Evolutionary conservation across 2,888 invertebrate species (phyloP).

Genomic region (Morpho achilles): DNA sequence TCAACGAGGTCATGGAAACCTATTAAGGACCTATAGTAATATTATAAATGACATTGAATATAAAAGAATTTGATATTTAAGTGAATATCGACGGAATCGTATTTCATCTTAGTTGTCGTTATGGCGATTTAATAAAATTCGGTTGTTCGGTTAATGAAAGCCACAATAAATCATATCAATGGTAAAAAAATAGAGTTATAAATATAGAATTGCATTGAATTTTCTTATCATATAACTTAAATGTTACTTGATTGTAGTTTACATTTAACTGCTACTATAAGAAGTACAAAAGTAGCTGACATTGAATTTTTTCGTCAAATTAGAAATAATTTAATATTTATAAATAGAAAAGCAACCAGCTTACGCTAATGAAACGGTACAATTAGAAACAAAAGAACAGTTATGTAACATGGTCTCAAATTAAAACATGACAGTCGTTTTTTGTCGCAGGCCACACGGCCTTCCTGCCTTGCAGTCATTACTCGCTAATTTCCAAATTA

Average conservation of each 20-base stretch:
- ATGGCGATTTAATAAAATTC: constrained; percentile 41
- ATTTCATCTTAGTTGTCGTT: constrained; percentile 37
- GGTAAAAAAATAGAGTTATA: neutral
- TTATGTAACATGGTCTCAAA: constrained; percentile 34
- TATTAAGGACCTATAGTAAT: constrained; percentile 37
- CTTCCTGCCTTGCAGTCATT: constrained; percentile 66
- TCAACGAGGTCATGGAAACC: constrained; percentile 41
- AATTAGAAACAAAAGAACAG: constrained; percentile 29
- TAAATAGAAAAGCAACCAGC: constrained; percentile 12
- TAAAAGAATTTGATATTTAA: constrained; percentile 43
- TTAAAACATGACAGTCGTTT: constrained; percentile 45
- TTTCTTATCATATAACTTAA: neutral
- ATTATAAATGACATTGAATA: constrained; percentile 30
- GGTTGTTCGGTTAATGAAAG: constrained; percentile 31
- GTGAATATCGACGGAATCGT: constrained; percentile 45
- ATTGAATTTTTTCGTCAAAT: too few species aligned
- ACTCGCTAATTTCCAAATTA: constrained; percentile 76
- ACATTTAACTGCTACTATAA: neutral
- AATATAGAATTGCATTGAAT: constrained; percentile 4
- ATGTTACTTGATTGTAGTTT: constrained; percentile 6
- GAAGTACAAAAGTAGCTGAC: too few species aligned
- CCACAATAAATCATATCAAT: too few species aligned
- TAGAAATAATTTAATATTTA: too few species aligned
- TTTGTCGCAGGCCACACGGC: constrained; percentile 66
- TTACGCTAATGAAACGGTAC: constrained; percentile 17